Evolutionary conservation across 2,797 vertebrate species (phyloP), one percentile per base, ranked within the genome.

Genomic region (Percopsis omiscomaycus): DNA sequence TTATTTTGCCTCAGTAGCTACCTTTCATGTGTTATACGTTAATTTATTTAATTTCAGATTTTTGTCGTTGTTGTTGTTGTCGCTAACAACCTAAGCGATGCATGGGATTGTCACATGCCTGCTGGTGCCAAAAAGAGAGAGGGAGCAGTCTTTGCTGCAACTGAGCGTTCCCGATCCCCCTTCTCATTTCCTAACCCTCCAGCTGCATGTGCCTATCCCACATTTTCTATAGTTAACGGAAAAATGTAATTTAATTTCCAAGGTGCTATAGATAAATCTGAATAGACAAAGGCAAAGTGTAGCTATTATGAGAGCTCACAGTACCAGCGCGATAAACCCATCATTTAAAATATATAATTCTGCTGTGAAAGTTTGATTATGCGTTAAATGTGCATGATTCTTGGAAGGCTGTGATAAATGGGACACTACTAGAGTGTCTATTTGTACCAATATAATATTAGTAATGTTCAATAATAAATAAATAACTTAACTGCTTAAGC

Each of bases 31-130:
- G 95, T 94, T 95, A 93, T 91, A 93, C 91, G 88, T 92, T 92
- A 73, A 89, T 91, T 91, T 91, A 81, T 93, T 92, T 92, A 92
- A 90, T 89, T 93, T 93, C 92, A 90, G 93, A 94, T 86, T 79
- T 86, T 86, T 86, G 88, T 92, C 88, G 85, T 92, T 86, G 89
- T 93, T 91, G 90, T 57, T 10, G 89, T 75, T 90, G 91, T 93
- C 58, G 86, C 88, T 91, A 97, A 95, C 88, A 86, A 95, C 92
- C 73, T 73, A 85, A 84, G 81, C 84, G 74, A 84, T 95, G 96
- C 96, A 96, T 97, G 95, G 95, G 94, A 96, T 94, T 93, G 94
- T 95, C 95, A 97, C 95, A 95, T 97, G 96, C 94, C 95, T 96
- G 96, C 94, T 95, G 94, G 95, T 94, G 94, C 93, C 91, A 90